phyloP scores from a whole-genome alignment of 2,797 vertebrate species.

The Setipinna tenuifilis region DNA sequence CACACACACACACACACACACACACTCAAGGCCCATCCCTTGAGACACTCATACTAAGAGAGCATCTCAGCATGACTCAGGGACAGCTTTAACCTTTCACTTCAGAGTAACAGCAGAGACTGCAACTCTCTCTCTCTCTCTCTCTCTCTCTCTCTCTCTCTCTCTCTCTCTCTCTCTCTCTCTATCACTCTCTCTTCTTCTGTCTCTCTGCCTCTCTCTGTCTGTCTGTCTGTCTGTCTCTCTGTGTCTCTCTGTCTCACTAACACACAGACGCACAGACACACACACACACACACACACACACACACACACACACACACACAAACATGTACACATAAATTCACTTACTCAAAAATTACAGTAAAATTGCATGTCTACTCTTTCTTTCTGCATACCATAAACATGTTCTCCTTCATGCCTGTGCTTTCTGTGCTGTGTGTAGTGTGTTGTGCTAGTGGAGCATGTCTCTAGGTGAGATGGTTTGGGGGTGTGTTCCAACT shows the following conservation, averaged over 20 bases:
- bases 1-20: background rate
- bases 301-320: background rate
- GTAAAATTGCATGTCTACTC: too few species aligned
- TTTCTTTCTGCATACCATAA: too few species aligned
- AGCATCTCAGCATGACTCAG: conserved; percentile 41
- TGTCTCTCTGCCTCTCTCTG: too few species aligned
- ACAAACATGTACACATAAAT: background rate
- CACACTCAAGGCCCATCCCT: background rate
- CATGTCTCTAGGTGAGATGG: too few species aligned
- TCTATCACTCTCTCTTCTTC: background rate
- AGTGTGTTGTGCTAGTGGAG: too few species aligned
- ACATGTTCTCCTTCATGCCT: too few species aligned
- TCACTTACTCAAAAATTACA: too few species aligned
- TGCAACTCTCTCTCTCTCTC: background rate
- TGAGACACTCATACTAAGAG: conserved; percentile 49
- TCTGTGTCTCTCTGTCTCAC: too few species aligned
- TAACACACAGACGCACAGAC: background rate
- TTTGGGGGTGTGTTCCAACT: background rate
- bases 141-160: background rate
- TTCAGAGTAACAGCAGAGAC: background rate
- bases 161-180: background rate
- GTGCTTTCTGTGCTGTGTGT: too few species aligned
- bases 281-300: background rate
- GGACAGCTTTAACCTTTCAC: conserved; percentile 54
- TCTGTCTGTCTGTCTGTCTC: too few species aligned